Evolutionary conservation across 2,113 vertebrate genomes (phyloP).

Genomic region (Petaurus breviceps): DNA sequence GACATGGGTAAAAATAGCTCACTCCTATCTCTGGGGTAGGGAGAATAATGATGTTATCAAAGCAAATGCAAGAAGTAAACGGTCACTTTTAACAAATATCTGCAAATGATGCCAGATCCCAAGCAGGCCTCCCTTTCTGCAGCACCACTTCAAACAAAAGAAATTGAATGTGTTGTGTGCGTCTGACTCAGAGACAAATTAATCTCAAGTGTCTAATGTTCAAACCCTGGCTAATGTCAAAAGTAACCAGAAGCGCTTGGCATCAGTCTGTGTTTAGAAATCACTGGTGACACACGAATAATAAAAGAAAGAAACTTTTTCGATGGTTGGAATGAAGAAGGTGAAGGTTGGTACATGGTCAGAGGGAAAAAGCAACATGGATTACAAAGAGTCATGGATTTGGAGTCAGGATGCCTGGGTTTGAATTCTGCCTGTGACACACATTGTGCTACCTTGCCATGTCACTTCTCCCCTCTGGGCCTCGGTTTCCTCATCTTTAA

Average conservation of each 20-base stretch:
- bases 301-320: conserved; percentile 2
- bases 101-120: neutral
- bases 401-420: neutral
- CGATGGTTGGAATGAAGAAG: conserved; percentile 34
- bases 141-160: conserved; percentile 17
- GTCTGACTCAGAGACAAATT: conserved; percentile 32
- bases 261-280: neutral
- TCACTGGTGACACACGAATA: conserved; percentile 19
- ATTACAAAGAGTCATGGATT: neutral
- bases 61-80: conserved; percentile 5
- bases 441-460: neutral
- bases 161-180: neutral
- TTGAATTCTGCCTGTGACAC: neutral
- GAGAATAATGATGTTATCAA: neutral
- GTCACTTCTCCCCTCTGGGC: neutral
- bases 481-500: neutral
- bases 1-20: neutral
- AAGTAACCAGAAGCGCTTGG: conserved; percentile 18
- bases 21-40: neutral
- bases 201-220: neutral
- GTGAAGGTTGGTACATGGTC: neutral
- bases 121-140: neutral
- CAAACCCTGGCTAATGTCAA: neutral
- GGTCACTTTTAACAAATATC: neutral
- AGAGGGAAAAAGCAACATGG: neutral